These are phyloP conservation scores for Bombus huntii DNA, from an alignment of 1,140 invertebrate species.

Conservation along the genomic window DNA sequence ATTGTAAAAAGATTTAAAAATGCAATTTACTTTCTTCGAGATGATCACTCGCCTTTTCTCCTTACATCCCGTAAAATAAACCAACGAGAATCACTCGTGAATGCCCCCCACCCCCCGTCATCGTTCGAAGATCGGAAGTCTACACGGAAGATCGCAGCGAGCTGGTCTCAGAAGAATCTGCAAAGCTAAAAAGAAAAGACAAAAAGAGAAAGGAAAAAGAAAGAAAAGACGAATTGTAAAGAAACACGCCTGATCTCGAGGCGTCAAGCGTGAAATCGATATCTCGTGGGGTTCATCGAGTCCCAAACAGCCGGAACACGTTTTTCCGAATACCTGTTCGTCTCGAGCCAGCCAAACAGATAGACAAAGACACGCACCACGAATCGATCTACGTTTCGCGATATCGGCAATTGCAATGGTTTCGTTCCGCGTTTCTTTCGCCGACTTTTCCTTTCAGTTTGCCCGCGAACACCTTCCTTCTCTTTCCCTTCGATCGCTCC, in stretches of 20 bases:
- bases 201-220: neutral
- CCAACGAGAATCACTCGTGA: neutral
- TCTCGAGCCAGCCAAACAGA: constrained; percentile 77
- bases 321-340: constrained; percentile 28
- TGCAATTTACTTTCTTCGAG: neutral
- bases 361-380: constrained; percentile 77
- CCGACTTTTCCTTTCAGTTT: constrained; percentile 26
- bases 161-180: neutral
- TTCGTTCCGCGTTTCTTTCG: constrained; percentile 54
- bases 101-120: neutral
- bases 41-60: neutral
- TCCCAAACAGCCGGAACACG: constrained; percentile 5
- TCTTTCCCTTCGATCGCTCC: too few species aligned
- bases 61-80: neutral
- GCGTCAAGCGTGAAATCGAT: constrained; percentile 35
- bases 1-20: neutral
- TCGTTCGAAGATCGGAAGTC: constrained; percentile 51
- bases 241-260: neutral
- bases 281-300: constrained; percentile 21
- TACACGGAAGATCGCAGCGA: constrained; percentile 55
- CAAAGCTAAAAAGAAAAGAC: neutral
- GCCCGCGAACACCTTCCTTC: neutral
- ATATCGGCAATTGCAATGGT: constrained; percentile 31
- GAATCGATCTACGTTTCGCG: constrained; percentile 4
- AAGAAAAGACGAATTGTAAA: constrained; percentile 13